Base-by-base conservation (phyloP, 2,888 invertebrate species). In the Ellobium chinense region DNA sequence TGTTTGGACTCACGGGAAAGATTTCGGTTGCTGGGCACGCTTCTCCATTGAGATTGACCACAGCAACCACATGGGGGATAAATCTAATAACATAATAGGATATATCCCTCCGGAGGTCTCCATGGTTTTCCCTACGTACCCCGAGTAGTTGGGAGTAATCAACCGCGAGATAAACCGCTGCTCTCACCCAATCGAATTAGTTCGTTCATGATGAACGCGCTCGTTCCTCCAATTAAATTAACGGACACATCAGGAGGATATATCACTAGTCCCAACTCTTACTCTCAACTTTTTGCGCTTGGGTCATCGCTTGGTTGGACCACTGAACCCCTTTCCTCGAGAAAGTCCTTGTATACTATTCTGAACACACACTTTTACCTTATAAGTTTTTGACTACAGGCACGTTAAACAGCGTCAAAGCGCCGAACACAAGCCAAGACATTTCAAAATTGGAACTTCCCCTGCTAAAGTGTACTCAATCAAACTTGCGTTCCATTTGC, bases 121-220 rank as follows among this genome's bases (percentile, higher is more conserved):
- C 60, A n/a, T 56, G 34, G 34, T 27, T 72, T 29, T 14, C 18
- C 24, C 46, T 29, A 14, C 29, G 34, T 36, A 72, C n/a, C 73
- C 29, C 62, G n/a, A 36, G 34, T 60, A 31, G 39, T 34, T 37
- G 62, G 24, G 18, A 31, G 73, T 73, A 73, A 73, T 73, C 58
- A 62, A 62, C 27, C 60, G 37, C 36, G 24, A 39, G 62, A 39
- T 24, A 34, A 73, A 29, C 37, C 62, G 34, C 18, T 39, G 37
- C 60, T 12, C 36, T 73, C 73, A 14, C 24, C 73, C 73, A 73
- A 73, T 73, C 60, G 39, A 62, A 73, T 73, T 12, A 73, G 60
- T 36, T 62, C 60, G 60, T 62, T 27, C 12, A 36, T 34, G 60
- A 60, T 34, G 73, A 62, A 62, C 62, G 24, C 18, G 60, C 62